A percentile compares a stretch with the other conserved stretches of the same genome.
These are phyloP conservation scores for Pluvianellus socialis DNA, from an alignment of 2,113 vertebrate genomes.

Conservation along the genomic window DNA sequence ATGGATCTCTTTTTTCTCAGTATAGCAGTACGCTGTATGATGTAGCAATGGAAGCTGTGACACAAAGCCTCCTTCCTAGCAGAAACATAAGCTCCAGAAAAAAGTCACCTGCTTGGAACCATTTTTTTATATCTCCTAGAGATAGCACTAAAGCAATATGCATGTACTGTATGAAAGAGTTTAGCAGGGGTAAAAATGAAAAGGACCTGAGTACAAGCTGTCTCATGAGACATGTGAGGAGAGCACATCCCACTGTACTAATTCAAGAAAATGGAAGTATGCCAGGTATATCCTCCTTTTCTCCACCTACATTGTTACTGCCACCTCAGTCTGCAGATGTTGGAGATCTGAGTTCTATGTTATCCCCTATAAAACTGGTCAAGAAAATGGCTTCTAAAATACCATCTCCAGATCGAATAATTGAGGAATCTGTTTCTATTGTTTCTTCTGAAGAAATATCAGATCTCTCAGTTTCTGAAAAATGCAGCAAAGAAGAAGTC, in stretches of 20 bases:
- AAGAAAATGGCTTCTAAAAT: constrained; percentile 83
- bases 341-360: constrained; percentile 68
- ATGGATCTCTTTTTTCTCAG: constrained; percentile 86
- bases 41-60: constrained; percentile 97
- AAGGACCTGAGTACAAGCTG: constrained; percentile 97
- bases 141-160: constrained; percentile 98
- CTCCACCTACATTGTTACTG: constrained; percentile 68
- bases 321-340: constrained; percentile 68
- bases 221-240: constrained; percentile 94
- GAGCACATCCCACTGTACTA: constrained; percentile 92
- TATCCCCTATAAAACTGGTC: constrained; percentile 82
- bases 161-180: constrained; percentile 99
- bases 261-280: constrained; percentile 79
- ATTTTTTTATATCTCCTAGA: constrained; percentile 96
- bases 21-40: constrained; percentile 94
- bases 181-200: constrained; percentile 96
- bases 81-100: constrained; percentile 87
- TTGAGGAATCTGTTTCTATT: constrained; percentile 73
- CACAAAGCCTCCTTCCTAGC: constrained; percentile 92
- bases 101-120: constrained; percentile 98
- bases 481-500: constrained; percentile 72
- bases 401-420: constrained; percentile 79
- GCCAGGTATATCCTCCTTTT: constrained; percentile 63
- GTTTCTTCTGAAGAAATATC: constrained; percentile 83
- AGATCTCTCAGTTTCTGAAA: constrained; percentile 80